Conservation (phyloP, 53 echinoderm and acorn worm genomes). For the Temnopleurus reevesii region DNA sequence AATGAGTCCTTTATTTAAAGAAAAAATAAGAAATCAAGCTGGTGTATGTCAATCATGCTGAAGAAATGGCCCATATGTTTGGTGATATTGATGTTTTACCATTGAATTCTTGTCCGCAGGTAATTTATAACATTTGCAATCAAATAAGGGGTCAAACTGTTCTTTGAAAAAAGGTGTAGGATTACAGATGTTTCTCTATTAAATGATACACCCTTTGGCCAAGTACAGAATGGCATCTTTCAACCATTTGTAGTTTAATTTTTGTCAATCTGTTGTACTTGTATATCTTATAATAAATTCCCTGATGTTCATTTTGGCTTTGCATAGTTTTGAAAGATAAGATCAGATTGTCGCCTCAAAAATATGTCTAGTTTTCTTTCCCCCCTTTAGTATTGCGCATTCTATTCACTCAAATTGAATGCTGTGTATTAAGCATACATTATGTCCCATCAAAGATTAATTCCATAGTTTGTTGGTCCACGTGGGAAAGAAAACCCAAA, state of each 20-base stretch:
- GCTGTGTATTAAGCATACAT: not conserved
- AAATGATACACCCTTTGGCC: not conserved
- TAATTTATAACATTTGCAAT: too few species aligned
- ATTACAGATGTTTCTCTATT: not conserved
- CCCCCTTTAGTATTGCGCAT: not conserved
- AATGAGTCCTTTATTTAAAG: too few species aligned
- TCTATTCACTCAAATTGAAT: not conserved
- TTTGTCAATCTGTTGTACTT: not conserved
- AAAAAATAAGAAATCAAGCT: too few species aligned
- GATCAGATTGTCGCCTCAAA: not conserved
- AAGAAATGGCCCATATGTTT: too few species aligned
- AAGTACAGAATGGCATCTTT: too few species aligned
- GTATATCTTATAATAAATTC: not conserved
- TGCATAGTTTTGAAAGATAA: not conserved
- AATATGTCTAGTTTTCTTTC: not conserved
- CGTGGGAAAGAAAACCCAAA: conserved; percentile 3
- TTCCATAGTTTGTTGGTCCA: conserved; percentile 22
- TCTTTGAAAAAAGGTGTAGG: not conserved
- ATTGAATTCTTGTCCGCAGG: too few species aligned
- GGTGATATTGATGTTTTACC: too few species aligned
- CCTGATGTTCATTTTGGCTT: not conserved
- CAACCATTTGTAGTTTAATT: too few species aligned
- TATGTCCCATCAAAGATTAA: not conserved
- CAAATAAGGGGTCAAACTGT: not conserved
- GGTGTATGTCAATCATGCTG: too few species aligned